Evolutionary conservation across 2,888 invertebrate species (phyloP).

Genomic region (Drosophila antonietae): DNA sequence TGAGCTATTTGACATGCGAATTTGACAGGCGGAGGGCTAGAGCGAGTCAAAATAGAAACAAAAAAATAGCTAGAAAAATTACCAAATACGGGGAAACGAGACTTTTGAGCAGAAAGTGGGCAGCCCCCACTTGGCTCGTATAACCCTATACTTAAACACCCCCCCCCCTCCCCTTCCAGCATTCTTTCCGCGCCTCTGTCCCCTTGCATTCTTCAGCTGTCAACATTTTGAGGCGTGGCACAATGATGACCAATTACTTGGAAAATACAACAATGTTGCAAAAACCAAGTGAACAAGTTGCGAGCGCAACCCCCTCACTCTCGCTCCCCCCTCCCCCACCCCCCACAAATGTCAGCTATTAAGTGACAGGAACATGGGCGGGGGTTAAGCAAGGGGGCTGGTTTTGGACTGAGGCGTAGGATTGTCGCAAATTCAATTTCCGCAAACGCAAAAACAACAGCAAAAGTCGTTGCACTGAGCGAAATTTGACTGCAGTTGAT

Average conservation of each 20-base stretch:
- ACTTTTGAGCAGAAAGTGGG: background rate
- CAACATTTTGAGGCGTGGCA: slow-evolving; percentile 44
- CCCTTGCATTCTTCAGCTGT: slow-evolving; percentile 42
- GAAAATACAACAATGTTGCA: slow-evolving; percentile 77
- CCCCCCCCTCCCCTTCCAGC: too few relatives aligned
- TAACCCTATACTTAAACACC: background rate
- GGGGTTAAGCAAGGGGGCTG: background rate
- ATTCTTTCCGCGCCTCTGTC: background rate
- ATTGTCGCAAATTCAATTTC: slow-evolving; percentile 72
- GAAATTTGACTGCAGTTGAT: background rate
- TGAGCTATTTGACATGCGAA: slow-evolving; percentile 18
- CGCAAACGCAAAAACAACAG: slow-evolving; percentile 44
- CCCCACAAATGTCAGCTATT: slow-evolving; percentile 55
- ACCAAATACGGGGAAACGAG: slow-evolving; percentile 39
- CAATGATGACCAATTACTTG: slow-evolving; percentile 76
- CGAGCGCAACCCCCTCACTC: background rate
- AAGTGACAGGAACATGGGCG: slow-evolving; percentile 28
- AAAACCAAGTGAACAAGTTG: slow-evolving; percentile 43
- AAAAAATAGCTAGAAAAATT: slow-evolving; percentile 29
- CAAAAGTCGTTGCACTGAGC: slow-evolving; percentile 16
- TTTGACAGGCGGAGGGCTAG: slow-evolving; percentile 46
- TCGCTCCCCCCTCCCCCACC: background rate
- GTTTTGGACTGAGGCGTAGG: slow-evolving; percentile 2
- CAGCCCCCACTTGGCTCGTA: background rate
- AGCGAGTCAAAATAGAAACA: slow-evolving; percentile 50